Evolutionary conservation across 2,888 invertebrate species (phyloP).

Genomic region (Drosophila paranaensis): DNA sequence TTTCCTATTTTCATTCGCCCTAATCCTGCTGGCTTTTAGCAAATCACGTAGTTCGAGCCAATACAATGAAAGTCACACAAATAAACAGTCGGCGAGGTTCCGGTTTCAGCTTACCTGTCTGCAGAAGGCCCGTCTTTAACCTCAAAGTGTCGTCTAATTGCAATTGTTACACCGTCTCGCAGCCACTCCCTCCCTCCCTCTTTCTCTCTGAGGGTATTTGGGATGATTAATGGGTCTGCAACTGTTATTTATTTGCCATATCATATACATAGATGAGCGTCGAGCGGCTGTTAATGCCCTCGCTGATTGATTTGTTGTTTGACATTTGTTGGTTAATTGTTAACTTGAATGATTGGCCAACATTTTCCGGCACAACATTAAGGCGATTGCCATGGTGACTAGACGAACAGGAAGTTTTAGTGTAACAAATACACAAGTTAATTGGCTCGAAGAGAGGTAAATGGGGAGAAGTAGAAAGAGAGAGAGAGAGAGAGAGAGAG

Average conservation of each 20-base stretch:
- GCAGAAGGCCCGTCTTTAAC: background rate
- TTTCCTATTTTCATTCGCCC: constrained; percentile 14
- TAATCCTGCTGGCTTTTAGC: constrained; percentile 69
- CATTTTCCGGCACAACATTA: constrained; percentile 45
- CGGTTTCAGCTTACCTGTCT: constrained; percentile 29
- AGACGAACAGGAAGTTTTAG: constrained; percentile 45
- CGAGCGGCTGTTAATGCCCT: constrained; percentile 43
- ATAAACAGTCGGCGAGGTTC: constrained; percentile 10
- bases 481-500: background rate
- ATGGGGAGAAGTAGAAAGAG: background rate
- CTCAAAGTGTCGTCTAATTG: constrained; percentile 20
- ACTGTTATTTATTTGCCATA: constrained; percentile 34
- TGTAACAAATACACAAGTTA: constrained; percentile 31
- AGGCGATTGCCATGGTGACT: constrained; percentile 63
- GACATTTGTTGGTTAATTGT: constrained; percentile 68
- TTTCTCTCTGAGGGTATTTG: background rate
- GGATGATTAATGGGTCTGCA: constrained; percentile 67
- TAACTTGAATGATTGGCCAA: constrained; percentile 76
- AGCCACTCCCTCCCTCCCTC: background rate
- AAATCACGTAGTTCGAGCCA: constrained; percentile 64
- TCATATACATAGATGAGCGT: constrained; percentile 22
- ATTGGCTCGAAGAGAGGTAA: constrained; percentile 14
- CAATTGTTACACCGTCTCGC: constrained; percentile 5
- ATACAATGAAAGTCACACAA: constrained; percentile 21
- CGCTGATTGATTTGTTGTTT: constrained; percentile 73